Conservation (phyloP, 2,888 invertebrate genomes). For the Bhutanitis thaidina region DNA sequence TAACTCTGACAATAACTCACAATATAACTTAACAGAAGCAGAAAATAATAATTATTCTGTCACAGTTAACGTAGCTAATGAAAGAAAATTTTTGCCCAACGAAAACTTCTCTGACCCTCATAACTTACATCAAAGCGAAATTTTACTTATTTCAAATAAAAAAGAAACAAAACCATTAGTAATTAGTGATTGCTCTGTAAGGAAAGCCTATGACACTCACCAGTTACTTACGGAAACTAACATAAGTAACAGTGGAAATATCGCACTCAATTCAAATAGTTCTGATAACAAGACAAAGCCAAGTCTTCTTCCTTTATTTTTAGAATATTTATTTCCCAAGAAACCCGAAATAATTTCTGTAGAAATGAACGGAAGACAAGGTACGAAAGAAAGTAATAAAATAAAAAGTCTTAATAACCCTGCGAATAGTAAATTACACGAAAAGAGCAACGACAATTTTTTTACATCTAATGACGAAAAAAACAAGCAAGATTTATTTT, state of each 20-base stretch:
- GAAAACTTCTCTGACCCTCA: neutral
- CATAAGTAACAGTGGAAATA: neutral
- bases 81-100: neutral
- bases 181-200: slow-evolving; percentile 3
- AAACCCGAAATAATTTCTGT: slow-evolving; percentile 24
- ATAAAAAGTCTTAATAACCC: neutral
- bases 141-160: neutral
- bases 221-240: neutral
- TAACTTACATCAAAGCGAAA: slow-evolving; percentile 1
- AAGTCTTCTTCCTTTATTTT: slow-evolving; percentile 45
- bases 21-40: slow-evolving; percentile 44
- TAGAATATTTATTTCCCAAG: slow-evolving; percentile 48
- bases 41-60: slow-evolving; percentile 35
- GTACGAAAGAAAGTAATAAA: neutral
- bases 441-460: slow-evolving; percentile 24
- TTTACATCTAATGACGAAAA: slow-evolving; percentile 5
- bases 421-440: neutral
- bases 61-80: neutral
- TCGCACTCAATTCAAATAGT: neutral
- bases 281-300: slow-evolving; percentile 22
- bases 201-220: neutral
- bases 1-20: slow-evolving; percentile 27
- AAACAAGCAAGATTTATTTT: slow-evolving; percentile 32
- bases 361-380: slow-evolving; percentile 25
- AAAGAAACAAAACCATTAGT: slow-evolving; percentile 2